Conservation (phyloP, 2,888 invertebrate species). For the Eulithis testata region DNA sequence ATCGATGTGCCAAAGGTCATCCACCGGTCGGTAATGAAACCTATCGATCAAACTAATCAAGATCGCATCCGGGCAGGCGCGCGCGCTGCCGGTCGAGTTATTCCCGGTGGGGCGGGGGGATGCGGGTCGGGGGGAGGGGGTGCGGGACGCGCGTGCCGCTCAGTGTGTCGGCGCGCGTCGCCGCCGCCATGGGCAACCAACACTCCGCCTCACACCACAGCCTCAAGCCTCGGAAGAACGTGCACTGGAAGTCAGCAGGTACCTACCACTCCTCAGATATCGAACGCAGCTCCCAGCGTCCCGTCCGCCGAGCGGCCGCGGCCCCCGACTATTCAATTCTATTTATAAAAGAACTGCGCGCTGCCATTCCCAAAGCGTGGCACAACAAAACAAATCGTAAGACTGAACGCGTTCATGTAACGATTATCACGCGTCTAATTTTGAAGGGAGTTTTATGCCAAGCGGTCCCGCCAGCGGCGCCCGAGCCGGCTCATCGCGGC, state of each 20-base stretch:
- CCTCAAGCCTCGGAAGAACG: constrained; percentile 88
- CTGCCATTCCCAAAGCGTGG: constrained; percentile 76
- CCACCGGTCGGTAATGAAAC: constrained; percentile 44
- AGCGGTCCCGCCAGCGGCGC: constrained; percentile 54
- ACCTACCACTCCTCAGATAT: constrained; percentile 48
- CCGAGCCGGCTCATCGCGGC: constrained; percentile 43
- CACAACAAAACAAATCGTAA: constrained; percentile 84
- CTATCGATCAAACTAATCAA: constrained; percentile 72
- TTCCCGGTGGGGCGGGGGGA: constrained; percentile 59
- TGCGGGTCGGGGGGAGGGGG: constrained; percentile 43
- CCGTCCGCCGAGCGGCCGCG: constrained; percentile 36
- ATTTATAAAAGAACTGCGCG: constrained; percentile 78
- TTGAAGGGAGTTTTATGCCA: constrained; percentile 76
- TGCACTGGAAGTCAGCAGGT: constrained; percentile 95
- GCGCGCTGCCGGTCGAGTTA: constrained; percentile 60
- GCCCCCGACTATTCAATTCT: constrained; percentile 62
- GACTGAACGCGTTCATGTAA: constrained; percentile 76
- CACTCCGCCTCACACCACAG: constrained; percentile 77
- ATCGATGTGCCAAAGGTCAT: constrained; percentile 43
- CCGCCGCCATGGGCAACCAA: constrained; percentile 83
- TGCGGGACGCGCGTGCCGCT: constrained; percentile 53
- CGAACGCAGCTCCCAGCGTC: constrained; percentile 10
- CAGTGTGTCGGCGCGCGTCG: constrained; percentile 81
- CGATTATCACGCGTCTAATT: constrained; percentile 78
- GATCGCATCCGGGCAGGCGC: constrained; percentile 53